phyloP scores from a whole-genome alignment of 2,888 invertebrate genomes.

The Hypomecis punctinalis region DNA sequence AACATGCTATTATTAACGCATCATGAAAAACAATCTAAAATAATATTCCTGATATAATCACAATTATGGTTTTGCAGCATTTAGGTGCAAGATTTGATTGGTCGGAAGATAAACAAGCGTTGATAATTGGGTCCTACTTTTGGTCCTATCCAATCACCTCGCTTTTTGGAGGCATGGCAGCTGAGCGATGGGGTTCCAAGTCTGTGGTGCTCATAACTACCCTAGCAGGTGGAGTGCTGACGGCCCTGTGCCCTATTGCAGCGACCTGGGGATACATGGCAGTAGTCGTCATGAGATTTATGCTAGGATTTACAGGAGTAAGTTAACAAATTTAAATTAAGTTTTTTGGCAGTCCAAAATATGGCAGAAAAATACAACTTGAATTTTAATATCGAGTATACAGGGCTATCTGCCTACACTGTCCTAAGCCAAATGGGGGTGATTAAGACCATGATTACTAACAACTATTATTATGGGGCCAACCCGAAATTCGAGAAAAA shows the following conservation, averaged over 20 bases:
- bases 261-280: constrained; percentile 84
- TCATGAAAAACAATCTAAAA: constrained; percentile 9
- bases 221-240: constrained; percentile 81
- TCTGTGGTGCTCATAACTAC: constrained; percentile 84
- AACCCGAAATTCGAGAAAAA: too few species aligned
- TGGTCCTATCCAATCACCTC: constrained; percentile 89
- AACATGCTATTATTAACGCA: constrained; percentile 1
- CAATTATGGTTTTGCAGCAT: constrained; percentile 25
- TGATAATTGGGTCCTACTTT: constrained; percentile 88
- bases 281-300: constrained; percentile 84
- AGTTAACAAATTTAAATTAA: constrained; percentile 50
- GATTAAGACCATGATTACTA: too few species aligned
- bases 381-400: not conserved
- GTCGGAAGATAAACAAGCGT: constrained; percentile 86
- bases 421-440: too few species aligned
- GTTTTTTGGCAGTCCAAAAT: too few species aligned
- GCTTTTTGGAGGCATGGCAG: constrained; percentile 87
- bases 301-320: constrained; percentile 87
- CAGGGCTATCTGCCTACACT: too few species aligned
- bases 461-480: too few species aligned
- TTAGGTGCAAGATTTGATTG: constrained; percentile 77
- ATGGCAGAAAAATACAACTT: too few species aligned
- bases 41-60: constrained; percentile 4
- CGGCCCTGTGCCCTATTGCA: constrained; percentile 85
- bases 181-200: constrained; percentile 87